Evolutionary conservation across 2,888 invertebrate genomes (phyloP).

Genomic region (Dascillus cervinus): DNA sequence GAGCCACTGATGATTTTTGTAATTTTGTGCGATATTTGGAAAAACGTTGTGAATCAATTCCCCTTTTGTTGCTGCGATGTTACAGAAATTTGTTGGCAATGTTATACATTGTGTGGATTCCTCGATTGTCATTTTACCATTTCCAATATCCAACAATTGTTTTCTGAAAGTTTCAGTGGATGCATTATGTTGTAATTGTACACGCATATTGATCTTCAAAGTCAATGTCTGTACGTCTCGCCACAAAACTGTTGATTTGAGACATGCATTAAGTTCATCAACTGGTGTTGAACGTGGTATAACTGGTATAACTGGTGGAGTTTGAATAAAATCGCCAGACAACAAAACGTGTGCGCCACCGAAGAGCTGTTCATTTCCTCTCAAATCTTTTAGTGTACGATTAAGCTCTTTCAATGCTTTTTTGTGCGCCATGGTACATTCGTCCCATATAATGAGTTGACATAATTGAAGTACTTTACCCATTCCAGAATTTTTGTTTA

Average conservation of each 20-base stretch:
- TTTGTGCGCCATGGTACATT: no score
- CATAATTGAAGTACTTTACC: slow-evolving; percentile 18
- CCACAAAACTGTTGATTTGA: slow-evolving; percentile 28
- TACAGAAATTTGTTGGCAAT: no score
- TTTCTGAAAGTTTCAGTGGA: slow-evolving; percentile 23
- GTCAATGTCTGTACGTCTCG: slow-evolving; percentile 18
- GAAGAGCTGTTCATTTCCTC: no score
- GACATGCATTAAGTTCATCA: slow-evolving; percentile 31
- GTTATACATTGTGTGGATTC: no score
- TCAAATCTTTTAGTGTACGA: slow-evolving; percentile 23
- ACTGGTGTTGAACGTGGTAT: slow-evolving; percentile 25
- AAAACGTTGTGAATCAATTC: no score
- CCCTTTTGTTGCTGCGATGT: slow-evolving; percentile 26
- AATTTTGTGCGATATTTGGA: no score
- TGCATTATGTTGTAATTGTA: slow-evolving; percentile 23
- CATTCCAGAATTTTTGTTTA: slow-evolving; percentile 20
- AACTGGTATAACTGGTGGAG: slow-evolving; percentile 29
- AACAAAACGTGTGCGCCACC: slow-evolving; percentile 28
- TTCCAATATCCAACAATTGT: no score
- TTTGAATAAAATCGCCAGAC: slow-evolving; percentile 32
- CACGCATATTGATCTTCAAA: slow-evolving; percentile 25
- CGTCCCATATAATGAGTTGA: no score
- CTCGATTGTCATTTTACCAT: slow-evolving; percentile 24
- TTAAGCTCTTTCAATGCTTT: slow-evolving; percentile 25
- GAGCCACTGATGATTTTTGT: no score